Evolutionary conservation across 2,888 invertebrate species (phyloP).

Genomic region (Pollenia amentaria): DNA sequence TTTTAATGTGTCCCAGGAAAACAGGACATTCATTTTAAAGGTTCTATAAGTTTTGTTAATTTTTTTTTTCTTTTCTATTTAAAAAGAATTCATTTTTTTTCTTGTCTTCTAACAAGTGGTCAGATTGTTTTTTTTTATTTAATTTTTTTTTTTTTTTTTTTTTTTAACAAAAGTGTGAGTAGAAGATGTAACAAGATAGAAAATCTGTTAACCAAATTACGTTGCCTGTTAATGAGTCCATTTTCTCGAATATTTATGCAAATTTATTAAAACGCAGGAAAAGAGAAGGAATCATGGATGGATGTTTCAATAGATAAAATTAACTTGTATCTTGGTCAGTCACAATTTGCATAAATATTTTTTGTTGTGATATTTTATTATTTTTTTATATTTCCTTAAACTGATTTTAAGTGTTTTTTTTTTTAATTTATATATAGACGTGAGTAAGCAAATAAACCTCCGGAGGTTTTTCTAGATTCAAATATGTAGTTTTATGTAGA

Average conservation of each 20-base stretch:
- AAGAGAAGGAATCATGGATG: neutral
- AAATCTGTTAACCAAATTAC: slow-evolving; percentile 70
- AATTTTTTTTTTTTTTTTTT: too few relatives aligned
- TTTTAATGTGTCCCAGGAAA: slow-evolving; percentile 23
- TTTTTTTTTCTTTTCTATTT: neutral
- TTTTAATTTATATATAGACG: neutral
- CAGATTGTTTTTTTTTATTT: slow-evolving; percentile 6
- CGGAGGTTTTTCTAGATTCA: too few relatives aligned
- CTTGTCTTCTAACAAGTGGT: slow-evolving; percentile 52
- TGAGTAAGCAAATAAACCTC: neutral
- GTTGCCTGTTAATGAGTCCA: slow-evolving; percentile 65
- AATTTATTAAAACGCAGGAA: neutral
- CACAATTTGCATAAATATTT: slow-evolving; percentile 46
- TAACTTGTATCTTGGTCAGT: slow-evolving; percentile 5
- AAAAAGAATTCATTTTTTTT: neutral
- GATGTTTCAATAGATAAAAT: slow-evolving; percentile 27
- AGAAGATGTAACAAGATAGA: slow-evolving; percentile 12
- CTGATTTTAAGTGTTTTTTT: slow-evolving; percentile 34
- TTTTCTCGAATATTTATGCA: slow-evolving; percentile 64
- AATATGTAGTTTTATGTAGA: too few relatives aligned
- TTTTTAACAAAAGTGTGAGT: neutral
- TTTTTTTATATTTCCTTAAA: neutral
- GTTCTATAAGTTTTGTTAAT: neutral
- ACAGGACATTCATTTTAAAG: slow-evolving; percentile 50
- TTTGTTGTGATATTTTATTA: neutral